Evolutionary conservation across 2,888 invertebrate species (phyloP).

Genomic region (Tholera decimalis): DNA sequence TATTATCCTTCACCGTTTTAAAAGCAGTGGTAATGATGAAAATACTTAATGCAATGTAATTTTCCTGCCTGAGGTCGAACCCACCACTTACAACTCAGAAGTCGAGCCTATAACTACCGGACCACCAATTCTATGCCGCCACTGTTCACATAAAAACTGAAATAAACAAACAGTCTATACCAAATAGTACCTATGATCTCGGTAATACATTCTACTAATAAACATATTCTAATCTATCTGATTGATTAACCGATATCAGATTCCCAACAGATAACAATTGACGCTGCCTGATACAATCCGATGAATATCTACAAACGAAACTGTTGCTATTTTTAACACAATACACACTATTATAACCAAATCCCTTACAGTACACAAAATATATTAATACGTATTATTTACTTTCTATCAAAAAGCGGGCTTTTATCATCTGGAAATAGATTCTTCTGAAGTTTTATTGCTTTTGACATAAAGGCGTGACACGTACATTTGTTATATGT

Average conservation of each 20-base stretch:
- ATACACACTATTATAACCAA: constrained; percentile 9
- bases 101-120: too few relatives aligned
- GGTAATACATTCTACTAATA: not conserved
- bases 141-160: too few relatives aligned
- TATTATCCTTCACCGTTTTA: too few relatives aligned
- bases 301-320: constrained; percentile 36
- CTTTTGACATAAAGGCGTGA: not conserved
- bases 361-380: not conserved
- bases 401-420: not conserved
- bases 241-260: constrained; percentile 37
- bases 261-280: constrained; percentile 15
- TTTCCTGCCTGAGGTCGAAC: too few relatives aligned
- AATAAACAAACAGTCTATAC: not conserved
- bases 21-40: too few relatives aligned
- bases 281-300: constrained; percentile 28
- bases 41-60: too few relatives aligned
- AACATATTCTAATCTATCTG: constrained; percentile 26
- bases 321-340: constrained; percentile 6
- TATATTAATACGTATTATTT: not conserved
- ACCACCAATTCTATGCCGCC: too few relatives aligned
- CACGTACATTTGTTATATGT: too few relatives aligned
- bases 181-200: not conserved
- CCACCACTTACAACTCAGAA: too few relatives aligned
- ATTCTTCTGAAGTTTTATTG: not conserved
- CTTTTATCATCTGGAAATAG: not conserved